Evolutionary conservation across 2,113 vertebrate species (phyloP).

Genomic region (Centropus unirufus): DNA sequence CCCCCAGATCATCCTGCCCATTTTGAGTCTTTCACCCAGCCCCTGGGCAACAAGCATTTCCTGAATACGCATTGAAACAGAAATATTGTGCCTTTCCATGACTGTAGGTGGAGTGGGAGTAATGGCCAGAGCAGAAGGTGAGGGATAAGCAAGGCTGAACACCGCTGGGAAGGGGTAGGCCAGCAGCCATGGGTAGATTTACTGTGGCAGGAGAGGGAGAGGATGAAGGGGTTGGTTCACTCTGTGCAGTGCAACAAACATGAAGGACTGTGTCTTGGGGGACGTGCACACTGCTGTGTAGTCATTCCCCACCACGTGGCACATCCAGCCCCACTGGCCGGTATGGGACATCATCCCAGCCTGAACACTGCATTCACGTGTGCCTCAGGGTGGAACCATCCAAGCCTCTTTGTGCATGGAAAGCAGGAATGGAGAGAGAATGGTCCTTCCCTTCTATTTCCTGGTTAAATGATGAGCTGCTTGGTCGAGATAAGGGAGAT

Average conservation of each 20-base stretch:
- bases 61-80: background rate
- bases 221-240: background rate
- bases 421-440: background rate
- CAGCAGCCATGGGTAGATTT: accelerated
- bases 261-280: background rate
- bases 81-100: background rate
- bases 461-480: background rate
- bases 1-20: background rate
- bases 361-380: background rate
- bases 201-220: background rate
- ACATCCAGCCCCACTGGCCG: accelerated
- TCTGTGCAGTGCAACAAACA: accelerated
- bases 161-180: background rate
- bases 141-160: background rate
- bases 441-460: background rate
- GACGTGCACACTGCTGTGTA: background rate
- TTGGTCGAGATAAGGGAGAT: background rate
- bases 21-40: background rate
- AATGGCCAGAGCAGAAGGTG: background rate
- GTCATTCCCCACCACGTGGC: background rate
- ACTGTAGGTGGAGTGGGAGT: background rate
- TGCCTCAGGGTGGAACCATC: background rate
- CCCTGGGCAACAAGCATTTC: background rate
- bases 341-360: background rate
- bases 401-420: background rate